These are phyloP conservation scores for Neolamprologus caudopunctatus DNA, from an alignment of 2,113 vertebrate genomes.

Conservation along the genomic window DNA sequence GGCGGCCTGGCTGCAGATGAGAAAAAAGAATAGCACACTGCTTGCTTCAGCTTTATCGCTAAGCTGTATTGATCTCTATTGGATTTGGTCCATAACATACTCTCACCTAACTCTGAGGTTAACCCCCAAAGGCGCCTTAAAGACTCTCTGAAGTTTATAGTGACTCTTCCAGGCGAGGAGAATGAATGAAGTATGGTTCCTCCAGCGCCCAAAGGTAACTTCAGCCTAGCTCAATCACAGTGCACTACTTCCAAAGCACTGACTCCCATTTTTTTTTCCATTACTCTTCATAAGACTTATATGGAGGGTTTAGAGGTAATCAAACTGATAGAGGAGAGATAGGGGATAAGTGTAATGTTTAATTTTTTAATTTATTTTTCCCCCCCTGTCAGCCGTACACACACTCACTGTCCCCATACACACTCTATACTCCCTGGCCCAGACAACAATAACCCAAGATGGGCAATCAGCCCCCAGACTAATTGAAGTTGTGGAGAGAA, in stretches of 20 bases:
- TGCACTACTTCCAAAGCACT: background rate
- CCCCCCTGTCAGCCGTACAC: background rate
- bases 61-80: slow-evolving; percentile 52
- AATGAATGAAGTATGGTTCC: slow-evolving; percentile 21
- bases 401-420: background rate
- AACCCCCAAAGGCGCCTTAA: slow-evolving; percentile 26
- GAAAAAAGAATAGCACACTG: background rate
- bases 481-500: background rate
- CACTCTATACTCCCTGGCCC: background rate
- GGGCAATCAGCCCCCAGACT: background rate
- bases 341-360: background rate
- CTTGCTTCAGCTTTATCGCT: background rate
- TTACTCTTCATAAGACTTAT: background rate
- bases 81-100: slow-evolving; percentile 36
- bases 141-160: slow-evolving; percentile 41
- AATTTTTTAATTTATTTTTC: rapidly evolving
- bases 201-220: slow-evolving; percentile 12
- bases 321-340: background rate
- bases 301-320: background rate
- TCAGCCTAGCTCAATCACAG: background rate
- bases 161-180: slow-evolving; percentile 16
- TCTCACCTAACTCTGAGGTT: slow-evolving; percentile 26
- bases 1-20: background rate
- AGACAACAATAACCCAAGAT: background rate
- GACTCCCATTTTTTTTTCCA: background rate